phyloP scores from a whole-genome alignment of 2,113 vertebrate species.

The Sisor rabdophorus region DNA sequence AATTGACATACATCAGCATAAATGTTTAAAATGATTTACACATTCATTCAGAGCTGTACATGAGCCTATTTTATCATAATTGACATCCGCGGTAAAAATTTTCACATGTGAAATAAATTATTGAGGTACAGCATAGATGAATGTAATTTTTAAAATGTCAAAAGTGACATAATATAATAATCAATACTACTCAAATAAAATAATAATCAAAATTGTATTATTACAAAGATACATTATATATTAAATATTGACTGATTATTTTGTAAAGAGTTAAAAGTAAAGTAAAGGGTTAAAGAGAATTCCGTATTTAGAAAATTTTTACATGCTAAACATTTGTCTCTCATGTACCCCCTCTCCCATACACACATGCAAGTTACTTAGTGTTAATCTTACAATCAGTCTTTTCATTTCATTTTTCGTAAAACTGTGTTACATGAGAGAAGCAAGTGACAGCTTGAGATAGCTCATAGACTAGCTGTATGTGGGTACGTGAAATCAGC shows the following conservation, averaged over 20 bases:
- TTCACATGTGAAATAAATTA: neutral
- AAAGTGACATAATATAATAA: neutral
- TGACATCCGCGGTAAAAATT: neutral
- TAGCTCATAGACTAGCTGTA: neutral
- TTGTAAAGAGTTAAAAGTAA: neutral
- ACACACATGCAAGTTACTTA: neutral
- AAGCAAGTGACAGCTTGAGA: conserved; percentile 1
- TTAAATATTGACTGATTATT: no score
- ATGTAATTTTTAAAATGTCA: no score
- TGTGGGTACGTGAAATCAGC: neutral
- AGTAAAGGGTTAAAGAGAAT: neutral
- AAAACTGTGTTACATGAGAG: conserved; percentile 9
- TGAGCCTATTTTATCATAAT: neutral
- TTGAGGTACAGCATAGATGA: neutral
- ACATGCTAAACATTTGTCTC: neutral
- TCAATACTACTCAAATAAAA: no score
- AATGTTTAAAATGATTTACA: neutral
- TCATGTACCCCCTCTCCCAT: neutral
- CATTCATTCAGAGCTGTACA: neutral
- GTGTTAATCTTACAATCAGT: neutral
- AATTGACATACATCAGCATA: neutral
- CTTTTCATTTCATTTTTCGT: neutral
- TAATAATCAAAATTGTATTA: no score
- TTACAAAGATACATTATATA: no score
- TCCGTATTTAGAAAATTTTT: neutral